A percentile compares a stretch with the other conserved stretches of the same genome.
These are phyloP conservation scores for Timema podura DNA, from an alignment of 2,888 invertebrate genomes.

Conservation along the genomic window DNA sequence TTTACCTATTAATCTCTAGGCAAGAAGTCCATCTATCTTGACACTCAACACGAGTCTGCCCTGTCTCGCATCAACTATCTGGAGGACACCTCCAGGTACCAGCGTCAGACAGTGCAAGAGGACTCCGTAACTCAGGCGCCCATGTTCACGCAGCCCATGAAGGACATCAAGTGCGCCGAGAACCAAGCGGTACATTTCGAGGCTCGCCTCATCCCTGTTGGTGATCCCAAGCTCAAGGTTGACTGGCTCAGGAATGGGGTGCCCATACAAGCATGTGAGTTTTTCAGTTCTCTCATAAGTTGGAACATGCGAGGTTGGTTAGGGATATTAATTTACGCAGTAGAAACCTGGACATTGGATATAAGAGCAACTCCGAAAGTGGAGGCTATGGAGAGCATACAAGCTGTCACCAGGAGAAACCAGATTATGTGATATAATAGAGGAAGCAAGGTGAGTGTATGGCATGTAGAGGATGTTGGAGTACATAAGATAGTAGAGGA, in stretches of 20 bases:
- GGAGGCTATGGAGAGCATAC: too few species aligned
- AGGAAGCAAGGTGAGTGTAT: too few species aligned
- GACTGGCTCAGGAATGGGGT: constrained; percentile 93
- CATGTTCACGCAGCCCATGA: constrained; percentile 86
- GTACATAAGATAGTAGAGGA: too few species aligned
- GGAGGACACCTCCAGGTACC: constrained; percentile 73
- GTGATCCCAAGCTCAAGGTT: constrained; percentile 86
- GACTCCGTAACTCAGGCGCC: constrained; percentile 83
- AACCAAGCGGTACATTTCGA: constrained; percentile 93
- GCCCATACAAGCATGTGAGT: constrained; percentile 81
- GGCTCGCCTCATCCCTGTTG: constrained; percentile 89
- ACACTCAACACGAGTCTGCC: constrained; percentile 85
- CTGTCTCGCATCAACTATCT: constrained; percentile 74
- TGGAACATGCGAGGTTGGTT: too few species aligned
- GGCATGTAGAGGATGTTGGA: too few species aligned
- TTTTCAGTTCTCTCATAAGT: background rate
- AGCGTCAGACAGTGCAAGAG: constrained; percentile 69
- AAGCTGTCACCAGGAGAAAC: too few species aligned
- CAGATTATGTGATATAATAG: too few species aligned
- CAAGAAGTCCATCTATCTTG: constrained; percentile 77
- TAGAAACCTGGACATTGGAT: too few species aligned
- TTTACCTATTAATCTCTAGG: constrained; percentile 41
- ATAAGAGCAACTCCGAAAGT: too few species aligned
- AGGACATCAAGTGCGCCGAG: constrained; percentile 80
- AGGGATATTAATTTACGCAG: too few species aligned